phyloP scores from a whole-genome alignment of 2,888 invertebrate genomes.

The Hymenopus coronatus region DNA sequence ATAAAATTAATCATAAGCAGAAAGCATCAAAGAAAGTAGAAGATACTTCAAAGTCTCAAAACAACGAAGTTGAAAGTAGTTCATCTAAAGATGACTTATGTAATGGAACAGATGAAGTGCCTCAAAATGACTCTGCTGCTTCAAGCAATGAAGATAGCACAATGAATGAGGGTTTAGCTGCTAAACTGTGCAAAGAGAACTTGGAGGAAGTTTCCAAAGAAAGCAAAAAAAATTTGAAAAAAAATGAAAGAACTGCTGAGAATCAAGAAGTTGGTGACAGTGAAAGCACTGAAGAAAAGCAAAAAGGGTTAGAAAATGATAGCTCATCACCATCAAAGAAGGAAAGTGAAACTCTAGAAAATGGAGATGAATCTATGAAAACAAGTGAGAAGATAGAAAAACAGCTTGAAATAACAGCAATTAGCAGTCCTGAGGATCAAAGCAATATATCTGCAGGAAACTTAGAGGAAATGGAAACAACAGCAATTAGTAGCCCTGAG shows the following conservation, averaged over 20 bases:
- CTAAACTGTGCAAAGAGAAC: not conserved
- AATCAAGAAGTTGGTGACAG: not conserved
- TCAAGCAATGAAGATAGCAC: not conserved
- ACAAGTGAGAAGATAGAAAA: not conserved
- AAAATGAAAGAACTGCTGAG: not conserved
- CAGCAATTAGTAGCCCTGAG: not conserved
- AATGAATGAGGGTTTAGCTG: not conserved
- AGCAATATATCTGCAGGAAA: not conserved
- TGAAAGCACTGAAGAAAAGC: not conserved
- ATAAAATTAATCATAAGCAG: not conserved
- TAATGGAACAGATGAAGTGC: not conserved
- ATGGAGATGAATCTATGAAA: not conserved
- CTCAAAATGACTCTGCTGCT: not conserved
- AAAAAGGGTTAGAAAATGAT: not conserved
- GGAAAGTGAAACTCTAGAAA: not conserved
- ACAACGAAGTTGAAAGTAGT: not conserved
- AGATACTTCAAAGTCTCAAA: not conserved
- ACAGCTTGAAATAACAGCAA: not conserved
- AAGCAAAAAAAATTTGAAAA: not conserved
- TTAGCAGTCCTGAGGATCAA: not conserved
- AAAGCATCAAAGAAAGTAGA: not conserved
- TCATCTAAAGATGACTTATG: not conserved
- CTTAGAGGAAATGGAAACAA: not conserved
- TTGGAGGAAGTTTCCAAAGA: not conserved
- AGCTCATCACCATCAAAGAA: not conserved